These are phyloP conservation scores for Pachydiplax longipennis DNA, from an alignment of 2,888 invertebrate genomes.

Conservation along the genomic window DNA sequence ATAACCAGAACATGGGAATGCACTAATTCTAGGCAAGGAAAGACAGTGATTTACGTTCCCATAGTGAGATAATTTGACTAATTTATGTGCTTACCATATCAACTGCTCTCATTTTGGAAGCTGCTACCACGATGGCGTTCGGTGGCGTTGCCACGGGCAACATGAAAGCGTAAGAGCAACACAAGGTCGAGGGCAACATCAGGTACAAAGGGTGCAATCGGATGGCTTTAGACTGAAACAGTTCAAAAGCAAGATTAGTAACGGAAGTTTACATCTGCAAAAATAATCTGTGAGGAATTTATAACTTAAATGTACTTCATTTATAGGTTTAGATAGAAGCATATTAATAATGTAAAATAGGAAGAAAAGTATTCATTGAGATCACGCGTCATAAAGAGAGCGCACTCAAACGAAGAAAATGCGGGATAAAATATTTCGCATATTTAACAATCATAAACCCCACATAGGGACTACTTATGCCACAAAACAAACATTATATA, in stretches of 20 bases:
- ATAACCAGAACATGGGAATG: too few relatives aligned
- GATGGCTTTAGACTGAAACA: slow-evolving; percentile 71
- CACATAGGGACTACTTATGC: too few relatives aligned
- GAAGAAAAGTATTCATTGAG: too few relatives aligned
- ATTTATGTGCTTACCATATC: slow-evolving; percentile 70
- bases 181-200: slow-evolving; percentile 87
- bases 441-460: too few relatives aligned
- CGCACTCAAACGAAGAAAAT: too few relatives aligned
- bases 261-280: too few relatives aligned
- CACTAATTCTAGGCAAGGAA: too few relatives aligned
- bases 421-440: too few relatives aligned
- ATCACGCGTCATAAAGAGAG: too few relatives aligned
- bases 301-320: not conserved
- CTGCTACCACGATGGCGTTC: slow-evolving; percentile 90
- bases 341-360: too few relatives aligned
- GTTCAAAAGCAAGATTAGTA: slow-evolving; percentile 34
- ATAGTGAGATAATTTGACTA: not conserved
- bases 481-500: too few relatives aligned
- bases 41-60: too few relatives aligned
- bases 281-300: not conserved
- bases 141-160: slow-evolving; percentile 95
- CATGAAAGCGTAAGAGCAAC: slow-evolving; percentile 92
- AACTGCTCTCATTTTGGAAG: slow-evolving; percentile 78
- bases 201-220: slow-evolving; percentile 85
- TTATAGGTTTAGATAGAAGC: not conserved